Evolutionary conservation across 2,797 vertebrate genomes (phyloP).

Genomic region (Sebastes oblongus): DNA sequence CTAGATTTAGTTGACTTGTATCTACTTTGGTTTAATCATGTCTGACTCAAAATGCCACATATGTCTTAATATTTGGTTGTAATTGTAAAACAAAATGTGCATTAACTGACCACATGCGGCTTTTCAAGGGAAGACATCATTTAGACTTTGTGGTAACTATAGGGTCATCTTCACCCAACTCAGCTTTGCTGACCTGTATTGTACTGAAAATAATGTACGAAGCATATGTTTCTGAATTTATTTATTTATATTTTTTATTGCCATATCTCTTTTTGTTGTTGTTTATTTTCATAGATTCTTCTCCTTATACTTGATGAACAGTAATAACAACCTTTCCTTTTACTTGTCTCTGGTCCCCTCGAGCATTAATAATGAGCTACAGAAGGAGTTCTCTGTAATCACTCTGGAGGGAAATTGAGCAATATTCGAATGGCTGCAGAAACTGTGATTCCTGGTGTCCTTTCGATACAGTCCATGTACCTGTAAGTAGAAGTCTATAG

Average conservation of each 20-base stretch:
- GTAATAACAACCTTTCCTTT: slow-evolving; percentile 47
- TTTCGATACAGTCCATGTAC: slow-evolving; percentile 52
- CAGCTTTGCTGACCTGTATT: slow-evolving; percentile 36
- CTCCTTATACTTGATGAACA: slow-evolving; percentile 51
- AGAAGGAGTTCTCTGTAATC: slow-evolving; percentile 60
- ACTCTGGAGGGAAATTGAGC: slow-evolving; percentile 69
- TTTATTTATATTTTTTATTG: slow-evolving; percentile 1
- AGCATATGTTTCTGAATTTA: neutral
- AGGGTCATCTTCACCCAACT: neutral
- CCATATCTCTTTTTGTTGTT: neutral
- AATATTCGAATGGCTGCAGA: slow-evolving; percentile 82
- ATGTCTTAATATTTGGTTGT: slow-evolving; percentile 48
- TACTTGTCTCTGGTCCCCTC: slow-evolving; percentile 38
- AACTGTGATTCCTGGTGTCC: slow-evolving; percentile 82
- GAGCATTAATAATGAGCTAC: slow-evolving; percentile 61
- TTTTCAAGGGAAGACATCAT: slow-evolving; percentile 27
- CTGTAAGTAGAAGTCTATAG: slow-evolving; percentile 64
- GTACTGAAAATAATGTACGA: neutral
- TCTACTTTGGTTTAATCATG: slow-evolving; percentile 7
- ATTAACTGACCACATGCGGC: slow-evolving; percentile 31
- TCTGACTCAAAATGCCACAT: slow-evolving; percentile 28
- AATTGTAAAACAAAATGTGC: slow-evolving; percentile 39
- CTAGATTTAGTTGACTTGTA: neutral
- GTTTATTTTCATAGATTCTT: slow-evolving; percentile 14
- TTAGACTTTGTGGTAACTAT: slow-evolving; percentile 27